Evolutionary conservation across 2,888 invertebrate genomes (phyloP).

Genomic region (Gymnocheta viridis): DNA sequence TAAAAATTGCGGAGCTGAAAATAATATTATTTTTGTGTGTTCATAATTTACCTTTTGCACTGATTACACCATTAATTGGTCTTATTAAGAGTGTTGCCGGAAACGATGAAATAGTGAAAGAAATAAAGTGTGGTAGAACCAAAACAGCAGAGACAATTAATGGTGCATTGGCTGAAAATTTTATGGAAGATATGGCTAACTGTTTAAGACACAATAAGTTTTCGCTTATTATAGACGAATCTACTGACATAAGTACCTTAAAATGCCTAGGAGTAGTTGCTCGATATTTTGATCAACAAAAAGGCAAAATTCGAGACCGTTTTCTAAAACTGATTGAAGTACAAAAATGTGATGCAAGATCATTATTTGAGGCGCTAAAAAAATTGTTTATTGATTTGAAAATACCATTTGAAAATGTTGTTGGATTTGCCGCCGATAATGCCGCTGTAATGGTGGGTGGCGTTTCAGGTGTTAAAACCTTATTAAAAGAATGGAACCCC

Average conservation of each 20-base stretch:
- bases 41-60: constrained; percentile 24
- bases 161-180: constrained; percentile 41
- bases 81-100: constrained; percentile 32
- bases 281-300: constrained; percentile 33
- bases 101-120: constrained; percentile 23
- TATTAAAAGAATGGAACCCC: constrained; percentile 48
- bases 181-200: constrained; percentile 42
- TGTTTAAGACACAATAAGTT: constrained; percentile 38
- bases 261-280: constrained; percentile 29
- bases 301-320: constrained; percentile 28
- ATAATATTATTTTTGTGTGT: constrained; percentile 41
- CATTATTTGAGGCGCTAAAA: constrained; percentile 32
- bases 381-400: constrained; percentile 32
- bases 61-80: constrained; percentile 25
- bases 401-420: constrained; percentile 23
- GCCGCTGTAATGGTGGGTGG: constrained; percentile 20
- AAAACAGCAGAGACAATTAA: constrained; percentile 14
- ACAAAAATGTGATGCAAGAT: constrained; percentile 24
- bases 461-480: constrained; percentile 45
- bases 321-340: constrained; percentile 18
- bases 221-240: constrained; percentile 33
- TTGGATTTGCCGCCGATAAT: constrained; percentile 36
- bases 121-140: constrained; percentile 36
- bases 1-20: constrained; percentile 39
- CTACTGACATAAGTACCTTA: constrained; percentile 32